These are phyloP conservation scores for Pristionchus entomophagus DNA, from an alignment of 2,888 invertebrate genomes.

Conservation along the genomic window DNA sequence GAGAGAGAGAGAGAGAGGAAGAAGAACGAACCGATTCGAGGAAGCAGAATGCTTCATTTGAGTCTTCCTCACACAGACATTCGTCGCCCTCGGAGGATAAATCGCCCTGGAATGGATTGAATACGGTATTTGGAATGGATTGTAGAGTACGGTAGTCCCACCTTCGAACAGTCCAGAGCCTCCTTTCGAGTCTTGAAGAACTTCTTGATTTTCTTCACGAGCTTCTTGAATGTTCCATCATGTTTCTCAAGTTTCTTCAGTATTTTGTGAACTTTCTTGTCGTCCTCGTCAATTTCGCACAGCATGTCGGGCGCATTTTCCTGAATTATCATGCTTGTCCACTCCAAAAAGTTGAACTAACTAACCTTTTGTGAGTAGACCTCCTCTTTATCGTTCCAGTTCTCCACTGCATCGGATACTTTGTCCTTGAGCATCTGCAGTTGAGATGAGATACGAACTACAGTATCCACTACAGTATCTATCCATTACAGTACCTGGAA, in stretches of 20 bases:
- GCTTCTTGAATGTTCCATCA: neutral
- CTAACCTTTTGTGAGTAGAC: neutral
- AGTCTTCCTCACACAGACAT: neutral
- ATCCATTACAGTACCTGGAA: neutral
- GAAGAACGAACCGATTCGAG: neutral
- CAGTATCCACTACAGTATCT: neutral
- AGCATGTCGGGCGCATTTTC: neutral
- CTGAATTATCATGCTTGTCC: neutral
- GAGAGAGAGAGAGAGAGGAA: no score
- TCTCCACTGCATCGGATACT: neutral
- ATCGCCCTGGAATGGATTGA: neutral
- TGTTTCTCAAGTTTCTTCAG: constrained; percentile 2
- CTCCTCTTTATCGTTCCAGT: neutral
- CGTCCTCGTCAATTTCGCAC: constrained; percentile 12
- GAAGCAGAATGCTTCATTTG: neutral
- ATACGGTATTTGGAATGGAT: no score
- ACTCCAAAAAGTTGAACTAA: no score
- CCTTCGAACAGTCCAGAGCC: neutral
- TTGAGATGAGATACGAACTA: neutral
- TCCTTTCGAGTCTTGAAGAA: constrained; percentile 5
- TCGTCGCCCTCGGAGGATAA: constrained; percentile 27
- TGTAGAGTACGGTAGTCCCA: no score
- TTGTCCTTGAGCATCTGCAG: constrained; percentile 8
- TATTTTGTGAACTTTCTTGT: neutral
- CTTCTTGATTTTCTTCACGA: constrained; percentile 14